Evolutionary conservation across 2,888 invertebrate genomes (phyloP).

Genomic region (Athripsodes cinereus): DNA sequence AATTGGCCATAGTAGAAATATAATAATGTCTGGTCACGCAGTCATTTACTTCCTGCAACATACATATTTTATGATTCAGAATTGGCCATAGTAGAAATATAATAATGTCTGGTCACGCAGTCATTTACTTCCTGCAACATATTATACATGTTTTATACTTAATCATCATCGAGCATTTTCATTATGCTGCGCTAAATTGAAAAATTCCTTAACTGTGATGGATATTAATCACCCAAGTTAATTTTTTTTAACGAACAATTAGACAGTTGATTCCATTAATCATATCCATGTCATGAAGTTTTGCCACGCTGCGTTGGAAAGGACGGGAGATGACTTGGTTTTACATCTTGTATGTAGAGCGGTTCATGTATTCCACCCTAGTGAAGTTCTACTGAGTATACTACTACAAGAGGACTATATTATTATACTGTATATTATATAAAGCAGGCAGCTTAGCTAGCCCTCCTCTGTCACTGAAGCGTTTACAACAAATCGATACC

Average conservation of each 20-base stretch:
- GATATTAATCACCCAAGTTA: conserved; percentile 1
- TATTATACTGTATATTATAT: too few species aligned
- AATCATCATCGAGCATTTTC: background rate
- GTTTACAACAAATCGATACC: too few species aligned
- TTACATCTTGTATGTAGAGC: conserved; percentile 10
- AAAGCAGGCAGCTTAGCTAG: too few species aligned
- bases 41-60: too few species aligned
- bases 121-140: background rate
- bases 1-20: too few species aligned
- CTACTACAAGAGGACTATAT: too few species aligned
- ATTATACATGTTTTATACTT: background rate
- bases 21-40: too few species aligned
- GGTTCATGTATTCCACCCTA: too few species aligned
- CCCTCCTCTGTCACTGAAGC: too few species aligned
- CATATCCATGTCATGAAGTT: conserved; percentile 9
- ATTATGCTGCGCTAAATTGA: background rate
- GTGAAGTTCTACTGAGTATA: too few species aligned
- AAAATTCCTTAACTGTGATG: background rate
- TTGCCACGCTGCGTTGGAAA: background rate
- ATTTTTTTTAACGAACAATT: conserved; percentile 11
- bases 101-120: background rate
- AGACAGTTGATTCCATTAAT: conserved; percentile 13
- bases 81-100: too few species aligned
- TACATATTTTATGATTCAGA: too few species aligned
- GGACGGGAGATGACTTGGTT: conserved; percentile 10